Base-by-base conservation (phyloP, 1,140 invertebrate species). In the Aphelenchoides besseyi region DNA sequence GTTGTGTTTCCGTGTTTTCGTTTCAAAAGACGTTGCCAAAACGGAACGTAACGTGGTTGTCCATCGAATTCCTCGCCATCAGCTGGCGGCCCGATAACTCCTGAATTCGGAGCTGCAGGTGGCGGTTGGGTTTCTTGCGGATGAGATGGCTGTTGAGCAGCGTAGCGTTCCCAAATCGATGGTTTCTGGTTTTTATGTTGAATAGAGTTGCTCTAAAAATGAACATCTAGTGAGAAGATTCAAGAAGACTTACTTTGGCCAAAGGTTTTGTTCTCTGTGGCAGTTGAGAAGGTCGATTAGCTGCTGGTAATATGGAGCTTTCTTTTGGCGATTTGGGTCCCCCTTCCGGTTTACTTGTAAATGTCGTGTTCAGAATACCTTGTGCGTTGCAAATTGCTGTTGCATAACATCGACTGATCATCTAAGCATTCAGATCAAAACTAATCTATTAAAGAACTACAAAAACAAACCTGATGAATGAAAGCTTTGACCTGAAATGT, bases 401-500 rank as follows among this genome's bases (percentile, higher is more conserved):
- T 1, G 79, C 73, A 66, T 76, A 83, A 37, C 81, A 83, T 5
- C 81, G 70, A 23, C 70, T 78, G 30, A 82, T 81, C 77, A 84
- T 84, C 74, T 80, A 52, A 69, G 75, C 9, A 69, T 74, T 18
- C n/a, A 74, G 12, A n/a, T 53, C 23, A 72, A 74, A 70, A 1
- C 9, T 16, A 8, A 1, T 67, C 16, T 5, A n/a, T n/a, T n/a
- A n/a, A n/a, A n/a, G n/a, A 79, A 3, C 28, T 79, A 29, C 23
- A 61, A 29, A 23, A 29, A 33, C 29, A 32, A 53, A 84, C 81
- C 63, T 82, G 81, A 73, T 83, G 81, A 67, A 83, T 79, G 70
- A 76, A 83, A 18, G 82, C 82, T 68, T 83, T 83, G 9, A 80
- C n/a, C n/a, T n/a, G n/a, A n/a, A n/a, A n/a, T n/a, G n/a, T n/a